Evolutionary conservation across 2,113 vertebrate species (phyloP), one percentile per base, ranked within the genome.

Genomic region (Nanger granti): DNA sequence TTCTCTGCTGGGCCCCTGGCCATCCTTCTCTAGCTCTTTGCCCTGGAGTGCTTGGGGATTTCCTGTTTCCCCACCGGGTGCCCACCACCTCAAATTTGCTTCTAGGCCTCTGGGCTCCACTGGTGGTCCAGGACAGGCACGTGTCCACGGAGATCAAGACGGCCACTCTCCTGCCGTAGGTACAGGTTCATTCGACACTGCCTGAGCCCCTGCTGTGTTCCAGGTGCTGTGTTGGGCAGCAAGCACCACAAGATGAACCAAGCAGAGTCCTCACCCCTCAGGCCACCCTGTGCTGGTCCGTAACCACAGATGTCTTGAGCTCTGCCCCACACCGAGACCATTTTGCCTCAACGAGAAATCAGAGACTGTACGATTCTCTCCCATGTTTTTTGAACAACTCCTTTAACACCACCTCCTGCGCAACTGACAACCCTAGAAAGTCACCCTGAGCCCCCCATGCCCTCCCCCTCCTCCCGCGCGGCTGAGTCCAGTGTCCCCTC

Each of bases 291-390:
- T 8, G 20, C 18, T 52, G 57, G 57, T n/a, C 84, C 22, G 2
- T 11, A 9, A 57, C 24, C 34, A 11, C 0, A 41, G 54, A 28
- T 0, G 1, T 34, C 22, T 57, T 8, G 54, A 24, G 12, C 28
- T 31, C 5, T 64, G 59, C 1, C 91, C 24, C 49, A 80, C 57
- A 13, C 4, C 4, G 1, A 18, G 41, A 41, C 60, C 18, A 2
- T n/a, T 73, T 29, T 52, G 18, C 17, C 31, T 62, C 52, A 73
- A 18, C 13, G 66, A 37, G 54, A 80, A 47, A 34, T 4, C 2
- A 4, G 47, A 93, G 93, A 49, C 87, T 8, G 14, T 29, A 2
- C 1, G 8, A 7, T 59, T 79, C 44, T 34, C 9, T 4, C 66
- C 44, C 10, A 8, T 15, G 5, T 3, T 60, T 55, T 82, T 28